Conservation (phyloP, 2,888 invertebrate species). For the Ochropacha duplaris region DNA sequence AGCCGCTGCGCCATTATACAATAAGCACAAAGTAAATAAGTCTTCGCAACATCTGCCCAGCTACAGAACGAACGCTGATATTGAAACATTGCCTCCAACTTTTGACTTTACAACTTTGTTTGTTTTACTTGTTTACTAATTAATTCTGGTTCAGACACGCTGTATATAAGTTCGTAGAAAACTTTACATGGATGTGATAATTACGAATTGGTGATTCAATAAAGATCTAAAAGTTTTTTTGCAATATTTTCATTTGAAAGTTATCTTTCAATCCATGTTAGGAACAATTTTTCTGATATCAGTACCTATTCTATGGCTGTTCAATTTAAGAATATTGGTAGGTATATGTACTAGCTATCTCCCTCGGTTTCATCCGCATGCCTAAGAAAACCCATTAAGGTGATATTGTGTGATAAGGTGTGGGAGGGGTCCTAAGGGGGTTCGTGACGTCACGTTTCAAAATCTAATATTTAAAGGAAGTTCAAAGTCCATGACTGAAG, state of each 20-base stretch:
- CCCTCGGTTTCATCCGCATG: no score
- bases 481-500: no score
- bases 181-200: slow-evolving; percentile 1
- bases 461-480: no score
- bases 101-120: slow-evolving; percentile 6
- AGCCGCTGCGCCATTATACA: not conserved
- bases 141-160: slow-evolving; percentile 18
- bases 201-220: not conserved
- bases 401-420: no score
- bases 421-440: no score
- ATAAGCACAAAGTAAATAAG: not conserved
- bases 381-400: no score
- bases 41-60: not conserved
- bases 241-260: not conserved
- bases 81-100: not conserved
- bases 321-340: no score
- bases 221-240: not conserved
- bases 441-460: no score
- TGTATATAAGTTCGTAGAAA: slow-evolving; percentile 1
- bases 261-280: no score
- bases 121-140: slow-evolving; percentile 18
- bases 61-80: not conserved
- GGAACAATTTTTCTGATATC: no score
- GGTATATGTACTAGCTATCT: no score
- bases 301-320: no score